Base-by-base conservation (phyloP, 2,888 invertebrate species). In the Aphrophora alni region DNA sequence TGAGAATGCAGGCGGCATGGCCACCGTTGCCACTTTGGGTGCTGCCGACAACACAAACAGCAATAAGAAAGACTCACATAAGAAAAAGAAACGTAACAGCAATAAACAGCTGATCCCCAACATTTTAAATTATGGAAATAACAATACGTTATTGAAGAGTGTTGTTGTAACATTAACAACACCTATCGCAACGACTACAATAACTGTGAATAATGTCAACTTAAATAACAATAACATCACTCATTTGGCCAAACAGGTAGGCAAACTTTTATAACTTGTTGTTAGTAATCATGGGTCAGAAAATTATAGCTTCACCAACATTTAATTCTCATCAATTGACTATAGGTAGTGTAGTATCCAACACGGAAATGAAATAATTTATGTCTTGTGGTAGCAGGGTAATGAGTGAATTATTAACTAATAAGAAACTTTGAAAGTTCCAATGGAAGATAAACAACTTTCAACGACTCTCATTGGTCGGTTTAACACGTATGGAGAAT, bases 121-220 rank as follows among this genome's bases (percentile, higher is more conserved):
- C 21, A 5, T 59, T 2, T 59, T 59, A 21, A 59, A 59, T 21
- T 59, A 59, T 21, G 59, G 59, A 5, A 59, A 59, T 21, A 59
- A 59, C 21, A 59, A 59, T 10, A 59, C 59, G 1, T 59, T 59
- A 21, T 21, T 59, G 59, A 59, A 59, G 21, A 59, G 59, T 21
- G 59, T 84, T 24, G 83, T 84, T n/a, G 84, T 84, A 27, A 84
- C 84, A 12, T 70, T 84, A 72, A 84, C 84, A n/a, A 84, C 84
- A n/a, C 84, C 84, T 10, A 78, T 84, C 14, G 77, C 84, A n/a
- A 84, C 84, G 25, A 84, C 84, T n/a, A 84, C 84, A 38, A 84
- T 84, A 76, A 84, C 84, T 25, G 81, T 84, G 10, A 82, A 84
- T 28, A 83, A 82, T 78, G 84, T 84, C 71, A 83, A 83, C 81